These are phyloP conservation scores for Callipepla californica DNA, from an alignment of 2,113 vertebrate genomes.

Conservation along the genomic window DNA sequence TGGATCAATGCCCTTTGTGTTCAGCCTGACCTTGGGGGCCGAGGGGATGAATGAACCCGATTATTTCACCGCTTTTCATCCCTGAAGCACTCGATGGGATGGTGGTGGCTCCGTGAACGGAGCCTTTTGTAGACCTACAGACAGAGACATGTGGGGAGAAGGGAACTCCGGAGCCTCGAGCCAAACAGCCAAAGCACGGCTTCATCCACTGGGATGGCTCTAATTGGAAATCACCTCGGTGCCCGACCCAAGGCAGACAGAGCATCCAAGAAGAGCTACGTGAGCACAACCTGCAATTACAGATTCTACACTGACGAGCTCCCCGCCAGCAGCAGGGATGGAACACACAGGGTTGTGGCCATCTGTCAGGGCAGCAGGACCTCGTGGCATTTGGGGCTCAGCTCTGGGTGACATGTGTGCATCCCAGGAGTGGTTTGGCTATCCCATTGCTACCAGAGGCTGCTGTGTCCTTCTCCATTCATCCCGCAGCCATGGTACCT, in stretches of 20 bases:
- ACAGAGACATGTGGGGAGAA: background rate
- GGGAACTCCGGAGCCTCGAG: background rate
- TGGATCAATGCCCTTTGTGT: constrained; percentile 26
- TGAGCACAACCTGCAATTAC: background rate
- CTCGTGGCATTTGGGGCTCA: accelerated
- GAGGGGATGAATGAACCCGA: background rate
- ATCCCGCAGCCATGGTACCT: background rate
- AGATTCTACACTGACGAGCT: background rate
- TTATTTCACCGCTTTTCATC: constrained; percentile 21
- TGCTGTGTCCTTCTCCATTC: background rate
- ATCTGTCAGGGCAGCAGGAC: background rate
- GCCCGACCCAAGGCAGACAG: background rate
- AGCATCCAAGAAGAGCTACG: background rate
- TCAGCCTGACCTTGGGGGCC: background rate
- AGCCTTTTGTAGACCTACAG: constrained; percentile 24
- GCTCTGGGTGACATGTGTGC: background rate
- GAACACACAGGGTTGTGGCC: background rate
- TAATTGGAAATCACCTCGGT: background rate
- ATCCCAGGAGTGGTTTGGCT: background rate
- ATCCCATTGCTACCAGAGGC: background rate
- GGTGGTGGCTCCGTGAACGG: background rate
- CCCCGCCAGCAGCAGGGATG: background rate
- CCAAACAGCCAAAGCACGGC: background rate
- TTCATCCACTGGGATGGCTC: background rate
- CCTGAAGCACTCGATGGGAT: background rate